These are phyloP conservation scores for Drosophila burlai DNA, from an alignment of 1,140 invertebrate genomes.

Conservation along the genomic window DNA sequence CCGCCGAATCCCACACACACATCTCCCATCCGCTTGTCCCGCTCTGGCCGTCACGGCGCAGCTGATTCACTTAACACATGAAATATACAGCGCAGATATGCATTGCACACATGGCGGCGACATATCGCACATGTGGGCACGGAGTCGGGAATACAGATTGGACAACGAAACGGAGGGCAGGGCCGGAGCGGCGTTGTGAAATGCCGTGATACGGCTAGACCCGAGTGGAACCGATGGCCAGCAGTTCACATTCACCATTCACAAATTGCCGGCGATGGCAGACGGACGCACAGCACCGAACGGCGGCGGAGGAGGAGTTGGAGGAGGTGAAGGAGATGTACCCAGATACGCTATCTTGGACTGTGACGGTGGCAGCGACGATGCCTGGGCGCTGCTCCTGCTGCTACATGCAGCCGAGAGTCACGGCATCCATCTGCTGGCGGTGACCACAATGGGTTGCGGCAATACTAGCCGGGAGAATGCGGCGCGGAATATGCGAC, in stretches of 20 bases:
- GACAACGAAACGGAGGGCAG: neutral
- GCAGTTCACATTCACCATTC: conserved; percentile 11
- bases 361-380: conserved; percentile 88
- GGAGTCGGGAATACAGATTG: conserved; percentile 9
- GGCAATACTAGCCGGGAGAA: conserved; percentile 88
- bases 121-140: conserved; percentile 25
- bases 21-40: conserved; percentile 25
- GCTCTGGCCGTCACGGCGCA: neutral
- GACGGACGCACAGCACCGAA: conserved; percentile 33
- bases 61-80: conserved; percentile 17
- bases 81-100: conserved; percentile 33
- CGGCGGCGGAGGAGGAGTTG: neutral
- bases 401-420: conserved; percentile 86
- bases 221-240: conserved; percentile 6
- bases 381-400: conserved; percentile 88
- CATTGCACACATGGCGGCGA: conserved; percentile 32
- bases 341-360: conserved; percentile 86
- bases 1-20: conserved; percentile 16
- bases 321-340: neutral
- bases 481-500: conserved; percentile 87
- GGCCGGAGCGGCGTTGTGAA: conserved; percentile 15
- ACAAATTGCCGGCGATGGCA: conserved; percentile 35
- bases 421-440: conserved; percentile 86
- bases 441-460: conserved; percentile 87
- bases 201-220: conserved; percentile 27